Conservation (phyloP, 2,888 invertebrate species). For the Mythimna albipuncta region DNA sequence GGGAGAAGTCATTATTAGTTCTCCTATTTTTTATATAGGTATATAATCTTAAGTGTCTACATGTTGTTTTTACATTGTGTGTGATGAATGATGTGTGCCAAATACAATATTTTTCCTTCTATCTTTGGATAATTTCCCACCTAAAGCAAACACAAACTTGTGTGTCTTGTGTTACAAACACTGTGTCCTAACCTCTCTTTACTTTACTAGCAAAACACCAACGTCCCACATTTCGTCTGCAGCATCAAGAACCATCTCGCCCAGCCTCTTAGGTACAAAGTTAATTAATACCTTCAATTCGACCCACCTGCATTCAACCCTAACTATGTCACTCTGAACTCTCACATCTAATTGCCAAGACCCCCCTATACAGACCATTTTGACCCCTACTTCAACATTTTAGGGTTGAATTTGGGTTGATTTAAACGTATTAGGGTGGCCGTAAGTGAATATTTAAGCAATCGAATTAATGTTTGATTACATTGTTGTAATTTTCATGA, state of each 20-base stretch:
- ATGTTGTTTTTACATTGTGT: no score
- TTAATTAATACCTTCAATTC: slow-evolving; percentile 62
- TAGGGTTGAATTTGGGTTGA: slow-evolving; percentile 41
- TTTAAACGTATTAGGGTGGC: slow-evolving; percentile 14
- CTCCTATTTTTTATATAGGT: no score
- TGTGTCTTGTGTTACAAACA: no score
- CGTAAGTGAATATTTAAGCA: slow-evolving; percentile 55
- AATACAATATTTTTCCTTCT: no score
- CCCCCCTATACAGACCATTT: slow-evolving; percentile 27
- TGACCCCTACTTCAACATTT: slow-evolving; percentile 33
- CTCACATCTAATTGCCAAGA: slow-evolving; percentile 55
- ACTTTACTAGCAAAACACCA: neutral
- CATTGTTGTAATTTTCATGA: slow-evolving; percentile 55
- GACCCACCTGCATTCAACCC: slow-evolving; percentile 53
- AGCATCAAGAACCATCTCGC: slow-evolving; percentile 24
- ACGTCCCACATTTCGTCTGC: neutral
- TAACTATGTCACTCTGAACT: slow-evolving; percentile 57
- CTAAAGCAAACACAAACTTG: no score
- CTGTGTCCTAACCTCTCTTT: neutral
- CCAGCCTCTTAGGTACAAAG: slow-evolving; percentile 39
- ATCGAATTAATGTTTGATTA: slow-evolving; percentile 60
- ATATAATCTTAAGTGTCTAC: no score
- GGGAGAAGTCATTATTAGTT: no score
- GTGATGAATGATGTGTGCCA: no score
- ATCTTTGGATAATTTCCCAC: no score